A percentile compares a stretch with the other conserved stretches of the same genome.
phyloP scores from a whole-genome alignment of 2,797 vertebrate species.

The Pseudochaenichthys georgianus region DNA sequence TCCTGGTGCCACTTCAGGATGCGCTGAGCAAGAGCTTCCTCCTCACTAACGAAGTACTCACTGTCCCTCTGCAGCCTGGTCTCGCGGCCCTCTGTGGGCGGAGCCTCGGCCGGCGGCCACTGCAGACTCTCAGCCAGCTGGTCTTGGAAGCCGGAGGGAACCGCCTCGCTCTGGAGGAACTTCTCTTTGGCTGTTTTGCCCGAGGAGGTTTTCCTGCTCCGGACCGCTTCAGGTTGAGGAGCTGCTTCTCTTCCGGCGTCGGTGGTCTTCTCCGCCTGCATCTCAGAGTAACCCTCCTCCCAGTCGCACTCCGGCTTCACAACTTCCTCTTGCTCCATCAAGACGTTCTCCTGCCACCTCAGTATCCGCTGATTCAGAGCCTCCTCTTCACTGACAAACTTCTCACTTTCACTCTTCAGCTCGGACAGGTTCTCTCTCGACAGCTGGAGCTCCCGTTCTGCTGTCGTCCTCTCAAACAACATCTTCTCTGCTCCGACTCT shows the following conservation, averaged over 20 bases:
- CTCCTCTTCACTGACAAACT: constrained; percentile 82
- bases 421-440: constrained; percentile 84
- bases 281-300: constrained; percentile 52
- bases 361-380: constrained; percentile 84
- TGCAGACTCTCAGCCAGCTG: constrained; percentile 38
- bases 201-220: constrained; percentile 20
- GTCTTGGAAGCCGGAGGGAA: constrained; percentile 49
- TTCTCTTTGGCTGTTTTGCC: constrained; percentile 63
- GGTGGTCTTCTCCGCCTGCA: constrained; percentile 24
- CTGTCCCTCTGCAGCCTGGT: constrained; percentile 81
- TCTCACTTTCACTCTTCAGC: constrained; percentile 79
- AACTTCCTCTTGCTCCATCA: constrained; percentile 77
- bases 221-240: constrained; percentile 26
- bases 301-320: constrained; percentile 65
- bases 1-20: constrained; percentile 86
- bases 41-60: constrained; percentile 84
- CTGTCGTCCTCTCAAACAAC: constrained; percentile 68
- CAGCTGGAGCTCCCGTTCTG: constrained; percentile 80
- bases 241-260: constrained; percentile 30
- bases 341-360: constrained; percentile 87
- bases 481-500: constrained; percentile 61
- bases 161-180: constrained; percentile 13
- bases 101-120: constrained; percentile 43
- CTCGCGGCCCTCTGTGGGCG: constrained; percentile 67
- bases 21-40: constrained; percentile 84